Conservation (phyloP, 2,888 invertebrate species). For the Athalia rosae region DNA sequence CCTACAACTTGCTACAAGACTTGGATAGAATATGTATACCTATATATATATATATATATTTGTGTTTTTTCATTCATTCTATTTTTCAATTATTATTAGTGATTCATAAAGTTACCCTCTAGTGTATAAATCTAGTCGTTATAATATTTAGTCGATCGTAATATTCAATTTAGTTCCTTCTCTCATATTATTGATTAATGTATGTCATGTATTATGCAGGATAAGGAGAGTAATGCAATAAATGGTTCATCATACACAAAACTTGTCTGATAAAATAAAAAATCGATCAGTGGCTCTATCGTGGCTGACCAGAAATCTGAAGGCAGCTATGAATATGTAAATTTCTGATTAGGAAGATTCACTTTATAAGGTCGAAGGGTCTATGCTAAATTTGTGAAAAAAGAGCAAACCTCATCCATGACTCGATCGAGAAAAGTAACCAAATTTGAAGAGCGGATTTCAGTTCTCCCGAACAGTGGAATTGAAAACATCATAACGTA, state of each 20-base stretch:
- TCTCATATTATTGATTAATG: constrained; percentile 4
- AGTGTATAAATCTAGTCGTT: constrained; percentile 19
- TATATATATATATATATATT: too few relatives aligned
- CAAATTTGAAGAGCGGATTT: too few relatives aligned
- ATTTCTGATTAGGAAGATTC: too few relatives aligned
- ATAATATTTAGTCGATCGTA: constrained; percentile 11
- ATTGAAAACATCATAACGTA: not conserved
- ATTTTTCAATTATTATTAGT: not conserved
- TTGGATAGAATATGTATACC: not conserved
- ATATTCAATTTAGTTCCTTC: constrained; percentile 20
- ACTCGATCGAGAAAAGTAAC: too few relatives aligned
- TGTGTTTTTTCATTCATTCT: too few relatives aligned
- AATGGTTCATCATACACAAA: constrained; percentile 12
- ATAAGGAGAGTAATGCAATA: not conserved
- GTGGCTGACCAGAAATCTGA: constrained; percentile 20
- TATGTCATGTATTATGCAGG: constrained; percentile 14
- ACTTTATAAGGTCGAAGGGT: too few relatives aligned
- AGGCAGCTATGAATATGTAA: too few relatives aligned
- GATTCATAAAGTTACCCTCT: constrained; percentile 34
- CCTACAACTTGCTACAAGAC: constrained; percentile 32
- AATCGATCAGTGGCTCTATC: constrained; percentile 38
- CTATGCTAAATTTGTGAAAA: too few relatives aligned
- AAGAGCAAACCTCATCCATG: too few relatives aligned
- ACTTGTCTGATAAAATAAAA: constrained; percentile 36
- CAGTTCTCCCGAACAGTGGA: too few relatives aligned